A percentile compares a stretch with the other conserved stretches of the same genome.
Conservation (phyloP, 2,797 vertebrate species). For the Pteropus rufus region DNA sequence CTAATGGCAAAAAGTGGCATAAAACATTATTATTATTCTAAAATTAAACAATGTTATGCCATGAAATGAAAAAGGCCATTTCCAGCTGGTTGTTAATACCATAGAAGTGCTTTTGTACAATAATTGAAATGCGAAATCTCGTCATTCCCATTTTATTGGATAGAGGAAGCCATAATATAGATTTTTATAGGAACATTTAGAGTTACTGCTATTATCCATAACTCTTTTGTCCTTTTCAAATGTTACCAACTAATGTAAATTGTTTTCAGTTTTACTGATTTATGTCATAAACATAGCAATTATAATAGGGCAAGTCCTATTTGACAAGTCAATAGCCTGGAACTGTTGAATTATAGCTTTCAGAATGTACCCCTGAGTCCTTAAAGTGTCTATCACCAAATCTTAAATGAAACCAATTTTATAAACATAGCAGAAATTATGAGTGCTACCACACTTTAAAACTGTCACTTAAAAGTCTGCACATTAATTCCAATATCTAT, state of each 20-base stretch:
- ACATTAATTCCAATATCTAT: neutral
- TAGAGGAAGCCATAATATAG: neutral
- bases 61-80: conserved; percentile 13
- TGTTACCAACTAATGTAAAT: conserved; percentile 39
- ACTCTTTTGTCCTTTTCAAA: conserved; percentile 37
- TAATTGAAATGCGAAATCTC: conserved; percentile 21
- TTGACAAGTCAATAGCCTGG: neutral
- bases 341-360: conserved; percentile 23
- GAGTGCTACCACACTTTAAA: neutral
- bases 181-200: conserved; percentile 37
- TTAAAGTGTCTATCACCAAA: neutral
- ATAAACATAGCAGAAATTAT: conserved; percentile 20
- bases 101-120: neutral
- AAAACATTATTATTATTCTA: conserved; percentile 28
- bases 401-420: conserved; percentile 12
- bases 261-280: conserved; percentile 40
- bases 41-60: conserved; percentile 26
- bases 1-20: conserved; percentile 34
- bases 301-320: neutral
- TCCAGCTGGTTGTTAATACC: neutral
- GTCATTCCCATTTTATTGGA: conserved; percentile 37
- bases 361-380: neutral
- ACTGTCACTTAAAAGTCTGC: neutral
- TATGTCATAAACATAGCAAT: conserved; percentile 31
- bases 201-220: conserved; percentile 35